phyloP scores from a whole-genome alignment of 1,140 invertebrate species.

The Drosophila ogumai region DNA sequence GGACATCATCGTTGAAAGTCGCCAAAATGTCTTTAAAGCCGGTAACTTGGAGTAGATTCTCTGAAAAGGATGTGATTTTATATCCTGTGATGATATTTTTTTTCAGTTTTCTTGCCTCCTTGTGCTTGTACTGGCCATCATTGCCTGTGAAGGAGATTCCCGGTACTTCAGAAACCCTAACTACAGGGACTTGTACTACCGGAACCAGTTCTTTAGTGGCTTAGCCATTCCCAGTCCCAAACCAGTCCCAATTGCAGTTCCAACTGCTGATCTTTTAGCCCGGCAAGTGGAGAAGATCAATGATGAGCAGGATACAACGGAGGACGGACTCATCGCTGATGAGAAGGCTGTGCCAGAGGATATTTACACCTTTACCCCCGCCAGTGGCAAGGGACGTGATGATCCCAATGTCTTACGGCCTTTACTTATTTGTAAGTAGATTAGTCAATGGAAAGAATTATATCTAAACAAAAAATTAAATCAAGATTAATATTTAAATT shows the following conservation, averaged over 20 bases:
- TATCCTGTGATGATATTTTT: not conserved
- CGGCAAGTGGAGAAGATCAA: not conserved
- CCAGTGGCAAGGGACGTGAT: fast-evolving
- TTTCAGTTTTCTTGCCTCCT: slow-evolving; percentile 49
- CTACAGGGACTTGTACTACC: not conserved
- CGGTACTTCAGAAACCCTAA: not conserved
- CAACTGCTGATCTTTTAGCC: too few species aligned
- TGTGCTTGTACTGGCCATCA: slow-evolving; percentile 36
- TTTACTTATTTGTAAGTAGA: not conserved
- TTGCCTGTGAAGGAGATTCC: slow-evolving; percentile 30
- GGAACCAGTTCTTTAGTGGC: slow-evolving; percentile 48
- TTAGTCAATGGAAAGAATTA: not conserved
- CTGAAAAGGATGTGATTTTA: slow-evolving; percentile 4
- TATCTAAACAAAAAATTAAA: not conserved
- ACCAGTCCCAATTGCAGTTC: not conserved
- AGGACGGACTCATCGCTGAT: not conserved
- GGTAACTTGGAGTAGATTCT: slow-evolving; percentile 38
- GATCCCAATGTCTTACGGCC: not conserved
- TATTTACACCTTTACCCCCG: not conserved
- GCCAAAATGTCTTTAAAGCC: slow-evolving; percentile 59
- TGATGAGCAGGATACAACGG: not conserved
- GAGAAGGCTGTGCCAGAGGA: not conserved
- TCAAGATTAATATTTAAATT: not conserved
- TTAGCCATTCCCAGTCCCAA: not conserved
- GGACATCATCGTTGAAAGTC: not conserved